These are phyloP conservation scores for Nephila pilipes DNA, from an alignment of 1,140 invertebrate genomes.

Conservation along the genomic window DNA sequence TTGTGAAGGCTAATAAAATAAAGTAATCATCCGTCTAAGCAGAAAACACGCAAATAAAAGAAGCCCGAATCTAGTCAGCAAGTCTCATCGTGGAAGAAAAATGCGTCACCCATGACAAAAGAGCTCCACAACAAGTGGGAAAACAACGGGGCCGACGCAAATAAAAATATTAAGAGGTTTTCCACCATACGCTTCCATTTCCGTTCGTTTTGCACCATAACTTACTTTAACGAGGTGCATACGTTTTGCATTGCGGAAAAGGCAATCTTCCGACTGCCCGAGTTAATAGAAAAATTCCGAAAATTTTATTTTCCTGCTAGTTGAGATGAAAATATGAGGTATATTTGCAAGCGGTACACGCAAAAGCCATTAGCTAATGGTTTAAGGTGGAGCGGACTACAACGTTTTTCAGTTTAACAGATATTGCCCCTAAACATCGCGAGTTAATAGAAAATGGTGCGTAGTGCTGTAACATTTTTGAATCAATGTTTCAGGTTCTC, in stretches of 20 bases:
- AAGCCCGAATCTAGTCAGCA: not conserved
- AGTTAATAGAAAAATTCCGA: constrained; percentile 37
- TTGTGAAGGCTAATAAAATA: not conserved
- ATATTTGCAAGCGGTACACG: not conserved
- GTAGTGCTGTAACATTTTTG: not conserved
- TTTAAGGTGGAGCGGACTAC: not conserved
- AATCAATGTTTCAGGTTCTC: not conserved
- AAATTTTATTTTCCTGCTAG: not conserved
- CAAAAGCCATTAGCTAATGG: constrained; percentile 38
- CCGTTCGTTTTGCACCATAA: not conserved
- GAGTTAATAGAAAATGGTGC: not conserved
- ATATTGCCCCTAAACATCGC: not conserved
- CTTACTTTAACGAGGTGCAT: constrained; percentile 17
- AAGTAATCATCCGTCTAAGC: not conserved
- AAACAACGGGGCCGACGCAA: not conserved
- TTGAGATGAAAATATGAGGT: constrained; percentile 18
- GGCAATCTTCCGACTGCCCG: not conserved
- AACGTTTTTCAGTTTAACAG: not conserved
- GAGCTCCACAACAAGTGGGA: not conserved
- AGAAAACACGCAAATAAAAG: not conserved
- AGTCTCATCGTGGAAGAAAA: not conserved
- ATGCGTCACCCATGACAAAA: not conserved
- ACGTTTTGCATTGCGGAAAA: constrained; percentile 18
- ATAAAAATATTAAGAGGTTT: constrained; percentile 5
- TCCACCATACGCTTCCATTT: not conserved